Conservation (phyloP, 1,140 invertebrate species). For the Sesamia nonagrioides region DNA sequence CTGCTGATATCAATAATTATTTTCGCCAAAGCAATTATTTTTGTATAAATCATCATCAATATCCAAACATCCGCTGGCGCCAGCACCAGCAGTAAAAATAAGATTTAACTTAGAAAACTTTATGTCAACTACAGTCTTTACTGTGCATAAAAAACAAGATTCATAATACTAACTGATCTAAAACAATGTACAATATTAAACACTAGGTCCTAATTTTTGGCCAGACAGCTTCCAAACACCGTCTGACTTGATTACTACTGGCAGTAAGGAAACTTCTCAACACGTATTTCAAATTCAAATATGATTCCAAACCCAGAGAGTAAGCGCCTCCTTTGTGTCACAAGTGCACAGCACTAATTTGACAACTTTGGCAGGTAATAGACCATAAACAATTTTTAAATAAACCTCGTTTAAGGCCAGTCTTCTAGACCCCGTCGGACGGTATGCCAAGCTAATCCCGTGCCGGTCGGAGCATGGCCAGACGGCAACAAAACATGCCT, state of each 20-base stretch:
- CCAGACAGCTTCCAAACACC: not conserved
- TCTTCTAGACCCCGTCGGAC: conserved; percentile 87
- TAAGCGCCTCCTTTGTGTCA: not conserved
- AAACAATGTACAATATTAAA: conserved; percentile 19
- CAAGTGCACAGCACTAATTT: conserved; percentile 8
- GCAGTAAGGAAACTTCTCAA: not conserved
- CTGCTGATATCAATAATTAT: too few species aligned
- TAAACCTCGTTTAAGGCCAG: conserved; percentile 78
- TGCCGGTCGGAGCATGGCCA: conserved; percentile 92
- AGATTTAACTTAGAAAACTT: too few species aligned
- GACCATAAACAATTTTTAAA: not conserved
- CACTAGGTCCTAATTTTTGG: conserved; percentile 1
- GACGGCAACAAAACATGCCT: conserved; percentile 94
- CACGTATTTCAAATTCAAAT: not conserved
- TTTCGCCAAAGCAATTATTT: too few species aligned
- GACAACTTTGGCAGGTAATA: not conserved
- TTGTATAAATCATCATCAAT: too few species aligned
- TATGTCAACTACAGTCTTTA: too few species aligned
- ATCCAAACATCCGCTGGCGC: too few species aligned
- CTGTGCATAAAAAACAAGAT: too few species aligned
- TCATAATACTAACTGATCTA: not conserved
- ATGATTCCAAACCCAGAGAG: not conserved
- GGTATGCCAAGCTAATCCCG: conserved; percentile 94
- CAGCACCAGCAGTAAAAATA: too few species aligned
- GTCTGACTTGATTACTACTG: too few species aligned